A percentile compares a stretch with the other conserved stretches of the same genome.
Evolutionary conservation across 1,140 invertebrate genomes (phyloP).

Genomic region (Lycorma delicatula): DNA sequence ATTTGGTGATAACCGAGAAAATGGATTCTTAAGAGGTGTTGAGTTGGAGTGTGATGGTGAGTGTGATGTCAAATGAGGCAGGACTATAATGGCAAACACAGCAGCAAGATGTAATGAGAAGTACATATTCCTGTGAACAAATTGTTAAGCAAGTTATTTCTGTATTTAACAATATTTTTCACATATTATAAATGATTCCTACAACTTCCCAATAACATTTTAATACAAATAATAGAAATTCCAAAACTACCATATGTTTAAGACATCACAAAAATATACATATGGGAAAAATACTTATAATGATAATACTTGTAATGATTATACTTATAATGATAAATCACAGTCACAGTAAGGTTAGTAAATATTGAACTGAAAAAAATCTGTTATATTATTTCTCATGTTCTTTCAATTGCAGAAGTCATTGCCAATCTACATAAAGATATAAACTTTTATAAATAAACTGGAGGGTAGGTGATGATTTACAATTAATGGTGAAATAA

Average conservation of each 20-base stretch:
- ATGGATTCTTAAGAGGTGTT: slow-evolving; percentile 6
- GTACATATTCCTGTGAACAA: slow-evolving; percentile 45
- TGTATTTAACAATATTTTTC: slow-evolving; percentile 11
- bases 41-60: neutral
- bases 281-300: neutral
- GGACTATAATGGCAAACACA: slow-evolving; percentile 42
- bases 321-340: no score
- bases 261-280: slow-evolving; percentile 12
- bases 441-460: no score
- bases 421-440: no score
- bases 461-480: no score
- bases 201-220: neutral
- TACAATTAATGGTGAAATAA: no score
- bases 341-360: no score
- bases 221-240: neutral
- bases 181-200: neutral
- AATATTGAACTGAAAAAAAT: no score
- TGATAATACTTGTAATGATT: no score
- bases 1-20: slow-evolving; percentile 6
- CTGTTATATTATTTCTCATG: no score
- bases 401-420: no score
- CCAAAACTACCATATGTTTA: neutral
- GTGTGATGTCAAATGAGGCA: slow-evolving; percentile 34
- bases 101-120: slow-evolving; percentile 50
- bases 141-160: slow-evolving; percentile 23